Percentiles rank a stretch among this genome's conserved stretches.
These are phyloP conservation scores for Ormyrus nitidulus DNA, from an alignment of 2,888 invertebrate species.

Conservation along the genomic window DNA sequence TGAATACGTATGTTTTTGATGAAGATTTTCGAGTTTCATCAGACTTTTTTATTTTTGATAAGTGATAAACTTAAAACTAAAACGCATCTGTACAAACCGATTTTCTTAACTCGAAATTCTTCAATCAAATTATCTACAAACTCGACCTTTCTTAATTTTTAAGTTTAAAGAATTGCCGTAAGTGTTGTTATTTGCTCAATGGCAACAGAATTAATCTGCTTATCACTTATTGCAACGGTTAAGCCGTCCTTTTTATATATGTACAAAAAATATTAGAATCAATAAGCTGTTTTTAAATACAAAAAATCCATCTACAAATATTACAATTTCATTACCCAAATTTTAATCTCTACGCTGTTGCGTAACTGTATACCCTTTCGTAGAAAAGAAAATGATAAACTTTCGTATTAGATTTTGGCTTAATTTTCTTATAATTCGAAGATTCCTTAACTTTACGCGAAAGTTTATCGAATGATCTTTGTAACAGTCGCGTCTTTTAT, in stretches of 20 bases:
- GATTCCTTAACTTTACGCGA: not conserved
- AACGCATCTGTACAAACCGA: conserved; percentile 50
- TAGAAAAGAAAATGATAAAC: conserved; percentile 32
- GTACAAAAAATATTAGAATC: conserved; percentile 55
- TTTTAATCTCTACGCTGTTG: conserved; percentile 7
- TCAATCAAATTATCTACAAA: conserved; percentile 53
- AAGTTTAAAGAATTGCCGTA: conserved; percentile 46
- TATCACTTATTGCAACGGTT: conserved; percentile 53
- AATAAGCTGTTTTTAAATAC: conserved; percentile 49
- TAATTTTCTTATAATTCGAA: not conserved
- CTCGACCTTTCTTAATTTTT: conserved; percentile 35
- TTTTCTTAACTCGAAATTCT: conserved; percentile 43
- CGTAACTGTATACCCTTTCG: conserved; percentile 5
- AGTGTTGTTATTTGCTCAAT: conserved; percentile 43
- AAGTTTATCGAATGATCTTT: conserved; percentile 16
- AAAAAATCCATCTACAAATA: conserved; percentile 53
- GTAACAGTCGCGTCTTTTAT: conserved; percentile 14
- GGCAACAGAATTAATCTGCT: conserved; percentile 54
- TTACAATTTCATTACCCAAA: conserved; percentile 22
- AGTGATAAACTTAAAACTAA: conserved; percentile 45
- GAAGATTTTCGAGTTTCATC: conserved; percentile 41
- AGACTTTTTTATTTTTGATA: conserved; percentile 25
- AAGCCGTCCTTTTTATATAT: conserved; percentile 48
- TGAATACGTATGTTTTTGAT: conserved; percentile 43
- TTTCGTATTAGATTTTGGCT: conserved; percentile 37